phyloP scores from a whole-genome alignment of 2,797 vertebrate species.

The Tinamus major region DNA sequence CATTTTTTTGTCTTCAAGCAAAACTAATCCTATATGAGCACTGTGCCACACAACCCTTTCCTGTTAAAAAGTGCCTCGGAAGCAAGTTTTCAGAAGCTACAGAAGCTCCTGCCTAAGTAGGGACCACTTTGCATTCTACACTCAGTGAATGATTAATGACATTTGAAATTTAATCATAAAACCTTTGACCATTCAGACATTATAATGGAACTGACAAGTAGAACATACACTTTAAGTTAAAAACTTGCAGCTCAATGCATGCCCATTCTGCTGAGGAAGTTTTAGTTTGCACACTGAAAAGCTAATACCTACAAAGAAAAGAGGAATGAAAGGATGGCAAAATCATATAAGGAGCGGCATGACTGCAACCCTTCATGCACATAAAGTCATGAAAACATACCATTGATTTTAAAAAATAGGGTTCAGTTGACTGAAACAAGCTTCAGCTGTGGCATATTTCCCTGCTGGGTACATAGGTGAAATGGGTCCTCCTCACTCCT shows the following conservation, averaged over 20 bases:
- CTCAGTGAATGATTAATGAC: background rate
- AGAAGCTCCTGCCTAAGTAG: slow-evolving; percentile 8
- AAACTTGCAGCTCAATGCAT: background rate
- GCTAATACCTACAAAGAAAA: background rate
- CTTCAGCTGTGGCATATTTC: background rate
- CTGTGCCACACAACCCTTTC: background rate
- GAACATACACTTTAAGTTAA: background rate
- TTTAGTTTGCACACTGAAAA: background rate
- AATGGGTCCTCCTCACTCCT: background rate
- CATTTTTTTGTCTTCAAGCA: background rate
- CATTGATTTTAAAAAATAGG: background rate
- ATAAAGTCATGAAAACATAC: background rate
- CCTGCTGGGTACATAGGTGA: background rate
- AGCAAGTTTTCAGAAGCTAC: background rate
- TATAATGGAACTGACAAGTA: slow-evolving; percentile 10
- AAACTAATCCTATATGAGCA: background rate
- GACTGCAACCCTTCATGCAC: background rate
- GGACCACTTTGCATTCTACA: background rate
- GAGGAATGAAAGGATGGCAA: background rate
- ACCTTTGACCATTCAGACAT: background rate
- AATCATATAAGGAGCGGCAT: background rate
- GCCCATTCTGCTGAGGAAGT: background rate
- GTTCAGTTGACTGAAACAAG: background rate
- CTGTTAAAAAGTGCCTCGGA: background rate
- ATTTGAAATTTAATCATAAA: slow-evolving; percentile 54